Conservation (phyloP, 1,140 invertebrate species). For the Mesaphorura yosii region DNA sequence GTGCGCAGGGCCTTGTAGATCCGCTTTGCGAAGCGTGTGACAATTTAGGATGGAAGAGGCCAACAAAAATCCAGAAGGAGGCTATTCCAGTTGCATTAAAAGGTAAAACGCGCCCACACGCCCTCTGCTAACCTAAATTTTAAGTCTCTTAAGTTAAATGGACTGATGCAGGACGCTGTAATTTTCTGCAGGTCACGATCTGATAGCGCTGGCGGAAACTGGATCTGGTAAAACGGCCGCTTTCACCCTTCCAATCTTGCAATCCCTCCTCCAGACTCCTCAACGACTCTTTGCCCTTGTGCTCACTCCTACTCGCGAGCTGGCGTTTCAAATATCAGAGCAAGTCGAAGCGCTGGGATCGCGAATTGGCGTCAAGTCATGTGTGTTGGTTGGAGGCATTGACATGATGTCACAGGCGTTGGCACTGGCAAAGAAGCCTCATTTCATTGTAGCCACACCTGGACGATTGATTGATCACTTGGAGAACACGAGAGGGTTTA, state of each 20-base stretch:
- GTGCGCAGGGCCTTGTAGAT: constrained; percentile 71
- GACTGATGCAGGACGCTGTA: no score
- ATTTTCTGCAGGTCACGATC: constrained; percentile 60
- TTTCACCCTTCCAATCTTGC: constrained; percentile 90
- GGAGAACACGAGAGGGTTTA: constrained; percentile 90
- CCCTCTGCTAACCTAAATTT: not conserved
- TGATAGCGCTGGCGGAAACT: constrained; percentile 94
- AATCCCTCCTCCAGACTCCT: constrained; percentile 75
- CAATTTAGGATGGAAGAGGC: constrained; percentile 82
- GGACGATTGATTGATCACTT: constrained; percentile 80
- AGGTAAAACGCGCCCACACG: constrained; percentile 42
- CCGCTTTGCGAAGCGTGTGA: constrained; percentile 81
- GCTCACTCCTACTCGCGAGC: constrained; percentile 90
- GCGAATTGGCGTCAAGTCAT: constrained; percentile 83
- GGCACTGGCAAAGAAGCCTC: constrained; percentile 83
- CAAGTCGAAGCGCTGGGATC: constrained; percentile 85
- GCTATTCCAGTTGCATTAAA: constrained; percentile 78
- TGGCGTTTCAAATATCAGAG: constrained; percentile 92
- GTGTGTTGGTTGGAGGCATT: constrained; percentile 93
- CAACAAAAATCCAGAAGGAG: constrained; percentile 89
- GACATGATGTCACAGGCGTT: constrained; percentile 91
- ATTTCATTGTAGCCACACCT: constrained; percentile 87
- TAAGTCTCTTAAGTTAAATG: not conserved
- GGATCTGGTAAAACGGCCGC: constrained; percentile 97
- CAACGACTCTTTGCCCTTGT: constrained; percentile 89